Percentiles rank a stretch among this genome's conserved stretches.
Conservation (phyloP, 2,888 invertebrate species). For the Oithona nana region DNA sequence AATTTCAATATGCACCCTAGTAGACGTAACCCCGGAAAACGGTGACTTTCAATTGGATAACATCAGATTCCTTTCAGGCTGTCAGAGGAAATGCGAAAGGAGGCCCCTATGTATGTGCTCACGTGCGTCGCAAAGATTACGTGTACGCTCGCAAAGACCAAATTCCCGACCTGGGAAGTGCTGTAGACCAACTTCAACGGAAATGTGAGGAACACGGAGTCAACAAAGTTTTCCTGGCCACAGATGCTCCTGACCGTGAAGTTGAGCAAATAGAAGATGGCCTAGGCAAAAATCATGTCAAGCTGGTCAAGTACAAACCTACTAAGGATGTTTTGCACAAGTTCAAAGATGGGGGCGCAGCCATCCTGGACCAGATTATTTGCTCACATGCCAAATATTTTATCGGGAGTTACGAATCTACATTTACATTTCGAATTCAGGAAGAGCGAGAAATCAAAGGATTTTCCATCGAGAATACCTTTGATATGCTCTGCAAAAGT, state of each 20-base stretch:
- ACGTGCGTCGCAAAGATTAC: constrained; percentile 58
- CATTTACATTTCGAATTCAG: constrained; percentile 87
- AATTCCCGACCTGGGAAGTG: constrained; percentile 54
- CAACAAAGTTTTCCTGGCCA: constrained; percentile 54
- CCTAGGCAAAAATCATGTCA: not conserved
- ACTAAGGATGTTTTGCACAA: not conserved
- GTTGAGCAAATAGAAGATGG: constrained; percentile 21
- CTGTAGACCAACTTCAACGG: constrained; percentile 50
- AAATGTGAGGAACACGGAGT: constrained; percentile 39
- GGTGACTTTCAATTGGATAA: too few relatives aligned
- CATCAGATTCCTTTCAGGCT: constrained; percentile 1
- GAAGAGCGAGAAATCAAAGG: constrained; percentile 92
- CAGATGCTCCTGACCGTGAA: constrained; percentile 49
- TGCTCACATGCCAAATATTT: constrained; percentile 69
- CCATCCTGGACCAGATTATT: constrained; percentile 87
- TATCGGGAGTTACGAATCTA: constrained; percentile 81
- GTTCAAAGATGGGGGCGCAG: constrained; percentile 57
- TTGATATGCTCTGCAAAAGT: constrained; percentile 59
- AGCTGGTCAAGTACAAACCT: constrained; percentile 1
- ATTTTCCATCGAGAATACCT: constrained; percentile 56
- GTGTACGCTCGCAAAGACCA: constrained; percentile 47
- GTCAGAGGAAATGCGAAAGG: constrained; percentile 28
- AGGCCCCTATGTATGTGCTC: constrained; percentile 25
- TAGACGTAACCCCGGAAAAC: too few relatives aligned
- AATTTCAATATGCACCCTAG: too few relatives aligned